Conservation (phyloP, 2,113 vertebrate genomes). For the Strix aluco region DNA sequence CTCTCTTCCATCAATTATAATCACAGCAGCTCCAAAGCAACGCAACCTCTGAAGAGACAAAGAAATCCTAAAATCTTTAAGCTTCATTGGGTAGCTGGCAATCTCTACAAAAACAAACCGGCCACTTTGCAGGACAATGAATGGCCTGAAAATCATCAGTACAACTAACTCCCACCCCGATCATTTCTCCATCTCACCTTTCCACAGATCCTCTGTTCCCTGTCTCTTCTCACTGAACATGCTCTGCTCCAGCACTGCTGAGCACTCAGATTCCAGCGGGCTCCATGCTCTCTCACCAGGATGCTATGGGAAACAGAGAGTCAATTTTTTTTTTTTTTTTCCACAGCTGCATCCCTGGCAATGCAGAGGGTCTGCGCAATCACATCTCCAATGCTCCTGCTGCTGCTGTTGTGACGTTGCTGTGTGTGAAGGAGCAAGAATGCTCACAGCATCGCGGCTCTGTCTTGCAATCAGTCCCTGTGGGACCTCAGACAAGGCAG, state of each 20-base stretch:
- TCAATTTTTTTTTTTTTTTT: neutral
- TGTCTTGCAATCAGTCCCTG: slow-evolving; percentile 30
- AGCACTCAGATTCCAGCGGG: neutral
- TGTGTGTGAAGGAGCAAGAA: slow-evolving; percentile 50
- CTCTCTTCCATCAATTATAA: neutral
- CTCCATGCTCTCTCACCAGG: neutral
- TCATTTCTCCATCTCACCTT: slow-evolving; percentile 37
- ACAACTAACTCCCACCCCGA: neutral
- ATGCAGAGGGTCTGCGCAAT: slow-evolving; percentile 80
- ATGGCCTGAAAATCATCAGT: neutral
- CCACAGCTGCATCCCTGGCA: slow-evolving; percentile 73
- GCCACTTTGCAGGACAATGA: neutral
- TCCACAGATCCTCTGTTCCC: neutral
- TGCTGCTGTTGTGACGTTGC: slow-evolving; percentile 73
- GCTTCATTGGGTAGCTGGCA: neutral
- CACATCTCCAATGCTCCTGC: slow-evolving; percentile 55
- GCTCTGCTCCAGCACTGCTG: neutral
- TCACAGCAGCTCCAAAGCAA: neutral
- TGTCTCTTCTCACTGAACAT: neutral
- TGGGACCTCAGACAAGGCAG: slow-evolving; percentile 26
- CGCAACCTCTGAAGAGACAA: neutral
- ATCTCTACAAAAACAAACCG: neutral
- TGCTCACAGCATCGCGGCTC: slow-evolving; percentile 56
- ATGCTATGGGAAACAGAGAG: slow-evolving; percentile 24
- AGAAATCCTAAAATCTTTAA: neutral